These are phyloP conservation scores for Tichodroma muraria DNA, from an alignment of 2,113 vertebrate genomes.

Conservation along the genomic window DNA sequence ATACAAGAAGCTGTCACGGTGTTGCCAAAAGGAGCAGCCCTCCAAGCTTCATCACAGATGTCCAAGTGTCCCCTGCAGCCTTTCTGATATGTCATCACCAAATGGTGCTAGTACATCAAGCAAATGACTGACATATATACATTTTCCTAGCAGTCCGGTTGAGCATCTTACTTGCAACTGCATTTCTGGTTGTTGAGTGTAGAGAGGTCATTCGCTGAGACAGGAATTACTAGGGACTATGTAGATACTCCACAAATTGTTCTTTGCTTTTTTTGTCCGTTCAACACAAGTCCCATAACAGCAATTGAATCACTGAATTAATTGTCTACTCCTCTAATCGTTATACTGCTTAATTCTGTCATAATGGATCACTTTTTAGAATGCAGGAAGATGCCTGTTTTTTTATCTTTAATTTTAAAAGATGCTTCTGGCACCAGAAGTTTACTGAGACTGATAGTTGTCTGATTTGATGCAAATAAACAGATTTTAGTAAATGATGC, in stretches of 20 bases:
- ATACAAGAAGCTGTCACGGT: background rate
- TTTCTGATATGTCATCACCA: background rate
- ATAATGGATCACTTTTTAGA: background rate
- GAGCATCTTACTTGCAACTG: background rate
- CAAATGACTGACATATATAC: background rate
- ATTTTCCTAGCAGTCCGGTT: background rate
- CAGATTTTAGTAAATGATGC: conserved; percentile 19
- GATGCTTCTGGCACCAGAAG: background rate
- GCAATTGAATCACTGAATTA: background rate
- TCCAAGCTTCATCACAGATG: background rate
- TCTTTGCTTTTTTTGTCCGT: background rate
- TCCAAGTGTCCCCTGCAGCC: background rate
- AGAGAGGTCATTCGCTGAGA: background rate
- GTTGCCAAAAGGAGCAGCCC: background rate
- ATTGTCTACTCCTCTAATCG: background rate
- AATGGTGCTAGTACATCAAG: background rate
- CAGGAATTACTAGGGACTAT: background rate
- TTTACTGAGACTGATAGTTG: background rate
- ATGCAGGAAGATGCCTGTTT: background rate
- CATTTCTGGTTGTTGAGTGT: background rate
- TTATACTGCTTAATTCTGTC: background rate
- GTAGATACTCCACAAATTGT: background rate
- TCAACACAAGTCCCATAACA: background rate
- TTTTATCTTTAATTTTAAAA: background rate
- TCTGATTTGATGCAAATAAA: conserved; percentile 33